Evolutionary conservation across 2,113 vertebrate genomes (phyloP).

Genomic region (Acanthisitta chloris): DNA sequence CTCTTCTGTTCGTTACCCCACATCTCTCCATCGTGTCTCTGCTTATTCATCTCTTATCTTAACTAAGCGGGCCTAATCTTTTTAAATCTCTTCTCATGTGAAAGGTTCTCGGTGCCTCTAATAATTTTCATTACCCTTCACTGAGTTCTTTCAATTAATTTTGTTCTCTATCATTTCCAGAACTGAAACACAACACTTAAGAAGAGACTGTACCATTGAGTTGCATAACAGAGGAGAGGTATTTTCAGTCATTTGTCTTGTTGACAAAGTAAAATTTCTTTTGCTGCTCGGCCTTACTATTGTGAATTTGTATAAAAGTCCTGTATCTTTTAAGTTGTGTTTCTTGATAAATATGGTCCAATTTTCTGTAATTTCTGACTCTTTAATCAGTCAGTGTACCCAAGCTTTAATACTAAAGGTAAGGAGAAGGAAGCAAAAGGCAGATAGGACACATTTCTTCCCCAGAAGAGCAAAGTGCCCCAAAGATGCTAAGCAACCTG

Average conservation of each 20-base stretch:
- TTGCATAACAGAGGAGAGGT: background rate
- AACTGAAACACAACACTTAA: conserved; percentile 10
- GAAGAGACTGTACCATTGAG: background rate
- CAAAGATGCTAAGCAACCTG: background rate
- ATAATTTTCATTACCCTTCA: conserved; percentile 27
- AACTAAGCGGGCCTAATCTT: conserved; percentile 41
- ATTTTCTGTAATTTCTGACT: background rate
- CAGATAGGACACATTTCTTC: background rate
- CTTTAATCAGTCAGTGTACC: background rate
- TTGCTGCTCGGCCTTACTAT: background rate
- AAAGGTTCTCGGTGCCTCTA: background rate
- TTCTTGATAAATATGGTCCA: background rate
- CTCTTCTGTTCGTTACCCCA: background rate
- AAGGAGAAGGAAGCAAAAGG: background rate
- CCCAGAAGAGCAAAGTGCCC: background rate
- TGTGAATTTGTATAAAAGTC: background rate
- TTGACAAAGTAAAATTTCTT: background rate
- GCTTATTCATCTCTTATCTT: conserved; percentile 45
- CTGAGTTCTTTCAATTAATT: background rate
- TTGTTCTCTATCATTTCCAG: background rate
- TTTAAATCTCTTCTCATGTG: conserved; percentile 14
- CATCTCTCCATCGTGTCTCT: conserved; percentile 1
- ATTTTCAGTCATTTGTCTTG: conserved; percentile 9
- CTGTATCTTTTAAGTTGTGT: background rate
- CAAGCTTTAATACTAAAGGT: background rate